phyloP scores from a whole-genome alignment of 2,888 invertebrate genomes.

The Nesidiocoris tenuis region DNA sequence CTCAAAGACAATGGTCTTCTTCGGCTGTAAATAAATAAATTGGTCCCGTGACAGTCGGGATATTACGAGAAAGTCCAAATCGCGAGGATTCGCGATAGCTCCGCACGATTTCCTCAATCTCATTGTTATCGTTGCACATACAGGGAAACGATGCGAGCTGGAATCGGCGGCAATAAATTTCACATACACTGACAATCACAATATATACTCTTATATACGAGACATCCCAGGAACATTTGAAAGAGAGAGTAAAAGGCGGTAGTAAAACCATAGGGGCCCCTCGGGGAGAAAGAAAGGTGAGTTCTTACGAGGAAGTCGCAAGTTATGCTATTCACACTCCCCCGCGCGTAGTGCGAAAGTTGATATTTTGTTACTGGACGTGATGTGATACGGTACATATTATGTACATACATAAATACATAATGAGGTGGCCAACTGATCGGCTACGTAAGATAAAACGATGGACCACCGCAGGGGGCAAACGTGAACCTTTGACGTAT shows the following conservation, averaged over 20 bases:
- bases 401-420: neutral
- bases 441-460: neutral
- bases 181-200: neutral
- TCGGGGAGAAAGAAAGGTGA: constrained; percentile 16
- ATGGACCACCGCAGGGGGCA: neutral
- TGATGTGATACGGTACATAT: neutral
- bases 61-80: neutral
- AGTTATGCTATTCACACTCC: neutral
- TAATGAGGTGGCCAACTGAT: neutral
- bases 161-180: neutral
- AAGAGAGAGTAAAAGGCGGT: constrained; percentile 28
- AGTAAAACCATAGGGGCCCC: constrained; percentile 1
- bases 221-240: neutral
- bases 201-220: no score
- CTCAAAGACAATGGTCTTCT: neutral
- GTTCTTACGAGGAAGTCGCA: neutral
- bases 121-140: neutral
- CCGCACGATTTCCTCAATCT: neutral
- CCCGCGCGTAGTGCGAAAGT: neutral
- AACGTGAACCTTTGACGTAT: neutral
- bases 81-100: neutral
- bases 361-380: neutral
- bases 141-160: neutral
- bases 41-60: neutral
- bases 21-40: neutral